Evolutionary conservation across 2,888 invertebrate species (phyloP).

Genomic region (Mystacides longicornis): DNA sequence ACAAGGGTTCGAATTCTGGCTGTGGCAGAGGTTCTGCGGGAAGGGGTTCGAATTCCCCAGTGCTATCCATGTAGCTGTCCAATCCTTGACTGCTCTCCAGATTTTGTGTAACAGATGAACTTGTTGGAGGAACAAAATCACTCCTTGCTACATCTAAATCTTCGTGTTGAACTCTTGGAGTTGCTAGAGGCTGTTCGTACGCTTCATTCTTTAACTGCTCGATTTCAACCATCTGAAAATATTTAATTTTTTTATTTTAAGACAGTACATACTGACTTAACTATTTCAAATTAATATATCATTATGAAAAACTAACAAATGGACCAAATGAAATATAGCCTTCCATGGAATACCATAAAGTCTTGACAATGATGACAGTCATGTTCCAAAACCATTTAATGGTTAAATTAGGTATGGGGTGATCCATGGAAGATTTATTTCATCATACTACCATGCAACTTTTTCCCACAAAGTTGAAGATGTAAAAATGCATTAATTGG

Average conservation of each 20-base stretch:
- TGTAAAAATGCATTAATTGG: no score
- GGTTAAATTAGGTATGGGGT: no score
- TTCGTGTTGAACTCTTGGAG: slow-evolving; percentile 40
- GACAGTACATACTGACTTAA: no score
- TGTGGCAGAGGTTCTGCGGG: slow-evolving; percentile 47
- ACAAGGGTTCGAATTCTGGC: slow-evolving; percentile 47
- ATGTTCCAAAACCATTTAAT: no score
- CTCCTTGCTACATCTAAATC: slow-evolving; percentile 31
- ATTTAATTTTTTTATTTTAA: neutral
- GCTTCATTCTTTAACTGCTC: slow-evolving; percentile 41
- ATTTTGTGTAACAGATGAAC: neutral
- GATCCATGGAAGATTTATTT: no score
- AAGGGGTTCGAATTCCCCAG: slow-evolving; percentile 45
- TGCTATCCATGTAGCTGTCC: slow-evolving; percentile 34
- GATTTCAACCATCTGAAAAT: slow-evolving; percentile 33
- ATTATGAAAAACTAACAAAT: no score
- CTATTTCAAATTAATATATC: no score
- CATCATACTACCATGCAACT: no score
- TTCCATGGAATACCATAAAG: no score
- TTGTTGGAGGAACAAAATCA: slow-evolving; percentile 5
- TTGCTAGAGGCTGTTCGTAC: slow-evolving; percentile 45
- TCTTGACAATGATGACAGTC: no score
- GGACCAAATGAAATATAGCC: no score
- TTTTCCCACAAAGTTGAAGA: no score
- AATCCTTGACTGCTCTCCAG: slow-evolving; percentile 14